Evolutionary conservation across 1,140 invertebrate species (phyloP), one percentile per base, ranked within the genome.

Genomic region (Pseudachorutes palmiensis): DNA sequence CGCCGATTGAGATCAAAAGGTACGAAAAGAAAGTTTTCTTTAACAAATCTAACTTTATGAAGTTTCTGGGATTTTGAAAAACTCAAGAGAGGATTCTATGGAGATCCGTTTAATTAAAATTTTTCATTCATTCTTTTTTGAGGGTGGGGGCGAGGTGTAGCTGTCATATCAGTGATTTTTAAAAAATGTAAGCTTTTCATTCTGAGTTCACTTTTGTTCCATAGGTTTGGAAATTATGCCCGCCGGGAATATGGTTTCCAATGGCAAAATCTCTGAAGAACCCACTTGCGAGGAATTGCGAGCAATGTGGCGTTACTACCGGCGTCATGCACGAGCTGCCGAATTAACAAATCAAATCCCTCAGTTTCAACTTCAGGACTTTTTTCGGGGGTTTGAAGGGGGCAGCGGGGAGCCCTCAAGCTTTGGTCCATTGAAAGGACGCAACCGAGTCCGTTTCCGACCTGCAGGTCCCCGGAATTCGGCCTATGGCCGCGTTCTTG

Each of bases 241-340:
- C 12, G 31, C 12, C 59, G 60, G 58, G 26, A 22, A 67, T 48
- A 33, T 29, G 26, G 28, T 62, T 19, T 22, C 24, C n/a, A 59
- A 36, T 2, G 64, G 51, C 32, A 59, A 1, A 30, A 51, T 67
- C 30, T 41, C 64, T 14, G 75, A 70, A 5, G 91, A 94, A 74
- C 91, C 91, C 0, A 87, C 84, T 30, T 94, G 91, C 77, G 89
- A 92, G 64, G 87, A 92, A 78, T 81, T 94, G 32, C 85, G 90
- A 60, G 88, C 88, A 2, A 92, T 94, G 90, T 94, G 91, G 91
- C 85, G 90, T 76, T 90, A 91, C 79, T 92, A 89, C 24, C 91
- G 90, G 77, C 79, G 91, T 64, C 90, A 93, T 79, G 89, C 88
- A n/a, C 82, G 90, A 58, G 61, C 61, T 3, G 87, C 89, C 1